phyloP scores from a whole-genome alignment of 2,113 vertebrate genomes.

The Anarhynchus alexandrinus region DNA sequence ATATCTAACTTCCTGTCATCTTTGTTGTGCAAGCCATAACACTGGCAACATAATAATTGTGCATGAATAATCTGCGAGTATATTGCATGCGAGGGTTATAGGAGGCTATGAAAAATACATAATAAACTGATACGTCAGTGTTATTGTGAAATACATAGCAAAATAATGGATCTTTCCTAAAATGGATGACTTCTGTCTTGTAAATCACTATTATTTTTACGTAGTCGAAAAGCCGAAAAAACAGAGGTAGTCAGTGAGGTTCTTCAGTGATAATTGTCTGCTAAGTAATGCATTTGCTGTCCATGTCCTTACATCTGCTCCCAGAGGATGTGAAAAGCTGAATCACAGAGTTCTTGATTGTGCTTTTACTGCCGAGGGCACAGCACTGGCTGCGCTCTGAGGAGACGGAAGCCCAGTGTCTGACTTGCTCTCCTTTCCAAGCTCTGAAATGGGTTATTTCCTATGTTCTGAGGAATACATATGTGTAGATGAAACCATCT shows the following conservation, averaged over 20 bases:
- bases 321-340: not conserved
- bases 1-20: not conserved
- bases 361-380: not conserved
- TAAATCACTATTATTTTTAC: not conserved
- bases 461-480: not conserved
- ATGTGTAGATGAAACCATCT: not conserved
- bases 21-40: not conserved
- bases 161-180: not conserved
- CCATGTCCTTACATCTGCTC: not conserved
- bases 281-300: not conserved
- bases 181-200: not conserved
- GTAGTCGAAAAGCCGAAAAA: not conserved
- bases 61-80: not conserved
- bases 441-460: not conserved
- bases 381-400: rapidly evolving
- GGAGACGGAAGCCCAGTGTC: not conserved
- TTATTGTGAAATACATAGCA: not conserved
- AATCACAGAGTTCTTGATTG: not conserved
- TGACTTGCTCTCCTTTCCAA: not conserved
- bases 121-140: not conserved
- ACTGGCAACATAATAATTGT: not conserved
- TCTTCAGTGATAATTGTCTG: not conserved
- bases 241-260: not conserved
- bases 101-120: not conserved
- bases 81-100: not conserved